Base-by-base conservation (phyloP, 1,140 invertebrate species). In the Heterodera schachtii region DNA sequence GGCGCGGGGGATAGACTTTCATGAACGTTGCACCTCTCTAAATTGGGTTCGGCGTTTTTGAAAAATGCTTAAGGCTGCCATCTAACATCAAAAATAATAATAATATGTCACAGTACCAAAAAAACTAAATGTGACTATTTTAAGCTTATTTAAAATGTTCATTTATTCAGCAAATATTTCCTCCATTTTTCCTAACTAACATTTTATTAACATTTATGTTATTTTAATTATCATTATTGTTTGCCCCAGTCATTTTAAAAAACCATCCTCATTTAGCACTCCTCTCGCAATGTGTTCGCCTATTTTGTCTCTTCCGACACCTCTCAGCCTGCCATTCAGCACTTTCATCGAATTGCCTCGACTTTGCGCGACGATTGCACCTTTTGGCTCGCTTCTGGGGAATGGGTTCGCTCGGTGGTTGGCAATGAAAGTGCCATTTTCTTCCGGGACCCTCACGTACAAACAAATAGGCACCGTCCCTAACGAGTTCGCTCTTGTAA, bases 351-450 rank as follows among this genome's bases (percentile, higher is more conserved):
- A 83, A 84, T 90, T 67, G 90, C 91, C 21, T 89, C 86, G 75
- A 64, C 87, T 3, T 91, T 99, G 0, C 95, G 97, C 88, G 96
- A 98, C 88, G 97, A 98, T 88, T 99, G 97, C 88, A 92, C 94
- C 82, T 99, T 98, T 89, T 94, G 95, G 91, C 94, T 94, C 89
- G 95, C 95, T 1, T 94, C 97, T 92, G 96, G 96, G 91, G 96
- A 94, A 91, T 94, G 93, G 85, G 69, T 85, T 66, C 73, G 73
- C n/a, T 66, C 52, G 57, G 64, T 73, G 21, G 92, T 93, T 43
- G 90, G 92, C 84, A 92, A 76, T n/a, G 93, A 84, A 95, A 95
- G 94, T 94, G 95, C 92, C 94, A 94, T 79, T 93, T 94, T 80
- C 93, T 93, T 75, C 91, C 93, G 81, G 93, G 94, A 16, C 93